Conservation (phyloP, 2,113 vertebrate genomes). For the Oreochromis tanganicae region DNA sequence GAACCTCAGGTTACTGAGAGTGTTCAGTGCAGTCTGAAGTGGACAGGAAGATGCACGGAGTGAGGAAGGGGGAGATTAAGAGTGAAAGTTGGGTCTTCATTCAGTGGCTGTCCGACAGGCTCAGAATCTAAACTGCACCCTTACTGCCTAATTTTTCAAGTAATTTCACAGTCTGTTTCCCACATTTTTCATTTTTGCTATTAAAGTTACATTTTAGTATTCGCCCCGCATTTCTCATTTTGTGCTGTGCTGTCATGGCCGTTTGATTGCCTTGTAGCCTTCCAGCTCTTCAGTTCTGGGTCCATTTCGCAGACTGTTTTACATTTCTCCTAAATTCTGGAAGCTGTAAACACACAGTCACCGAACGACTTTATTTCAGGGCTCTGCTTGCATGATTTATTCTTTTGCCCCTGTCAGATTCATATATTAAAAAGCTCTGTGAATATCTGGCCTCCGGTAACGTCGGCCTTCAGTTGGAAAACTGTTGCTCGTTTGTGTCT, state of each 20-base stretch:
- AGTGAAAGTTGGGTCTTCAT: background rate
- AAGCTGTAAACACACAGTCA: conserved; percentile 21
- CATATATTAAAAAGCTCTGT: background rate
- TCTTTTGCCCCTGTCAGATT: background rate
- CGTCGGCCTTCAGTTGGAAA: background rate
- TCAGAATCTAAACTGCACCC: background rate
- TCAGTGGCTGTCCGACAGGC: conserved; percentile 5
- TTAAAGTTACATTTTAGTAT: conserved; percentile 27
- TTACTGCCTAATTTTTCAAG: conserved; percentile 28
- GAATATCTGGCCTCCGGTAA: background rate
- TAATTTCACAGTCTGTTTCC: conserved; percentile 55
- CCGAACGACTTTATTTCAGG: conserved; percentile 4
- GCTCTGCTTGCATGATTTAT: background rate
- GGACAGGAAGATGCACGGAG: background rate
- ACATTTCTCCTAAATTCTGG: background rate
- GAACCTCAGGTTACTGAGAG: background rate
- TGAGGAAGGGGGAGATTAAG: background rate
- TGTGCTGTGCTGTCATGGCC: background rate
- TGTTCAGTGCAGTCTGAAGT: background rate
- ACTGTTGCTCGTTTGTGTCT: background rate
- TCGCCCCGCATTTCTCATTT: conserved; percentile 1
- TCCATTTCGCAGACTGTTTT: conserved; percentile 21
- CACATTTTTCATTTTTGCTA: conserved; percentile 21
- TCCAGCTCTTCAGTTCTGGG: background rate
- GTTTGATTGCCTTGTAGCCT: conserved; percentile 23